Conservation (phyloP, 2,888 invertebrate genomes). For the Tipula vernalis region DNA sequence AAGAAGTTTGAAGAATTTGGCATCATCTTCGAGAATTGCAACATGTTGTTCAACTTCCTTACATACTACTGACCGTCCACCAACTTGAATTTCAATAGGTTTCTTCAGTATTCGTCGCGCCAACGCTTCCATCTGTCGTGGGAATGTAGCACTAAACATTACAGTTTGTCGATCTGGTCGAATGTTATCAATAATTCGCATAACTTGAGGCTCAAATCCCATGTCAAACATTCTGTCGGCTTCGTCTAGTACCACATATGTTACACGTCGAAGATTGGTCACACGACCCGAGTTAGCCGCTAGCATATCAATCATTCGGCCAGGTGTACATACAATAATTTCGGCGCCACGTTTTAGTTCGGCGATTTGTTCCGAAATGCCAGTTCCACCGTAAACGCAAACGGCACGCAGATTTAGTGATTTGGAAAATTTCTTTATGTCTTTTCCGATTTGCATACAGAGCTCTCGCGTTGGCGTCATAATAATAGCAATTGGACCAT, state of each 20-base stretch:
- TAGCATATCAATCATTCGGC: constrained; percentile 99
- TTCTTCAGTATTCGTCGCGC: constrained; percentile 85
- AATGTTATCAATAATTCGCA: constrained; percentile 95
- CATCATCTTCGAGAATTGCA: constrained; percentile 86
- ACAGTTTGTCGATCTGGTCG: constrained; percentile 96
- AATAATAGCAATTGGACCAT: constrained; percentile 92
- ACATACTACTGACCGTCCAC: constrained; percentile 92
- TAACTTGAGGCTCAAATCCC: constrained; percentile 86
- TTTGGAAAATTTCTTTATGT: constrained; percentile 90
- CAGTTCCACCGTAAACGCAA: constrained; percentile 98
- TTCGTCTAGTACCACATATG: constrained; percentile 95
- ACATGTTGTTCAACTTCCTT: constrained; percentile 96
- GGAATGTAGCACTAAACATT: constrained; percentile 98
- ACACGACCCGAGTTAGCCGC: constrained; percentile 97
- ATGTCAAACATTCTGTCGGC: constrained; percentile 99
- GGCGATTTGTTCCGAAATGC: constrained; percentile 83
- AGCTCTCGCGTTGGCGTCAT: constrained; percentile 97
- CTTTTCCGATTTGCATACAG: constrained; percentile 97
- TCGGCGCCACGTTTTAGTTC: constrained; percentile 94
- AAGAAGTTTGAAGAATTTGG: constrained; percentile 92
- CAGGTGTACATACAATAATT: constrained; percentile 98
- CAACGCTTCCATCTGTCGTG: constrained; percentile 96
- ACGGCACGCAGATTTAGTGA: constrained; percentile 74
- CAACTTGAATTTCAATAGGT: constrained; percentile 95
- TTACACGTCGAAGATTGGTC: constrained; percentile 91